Percentiles rank a stretch among this genome's conserved stretches.
Conservation (phyloP, 2,113 vertebrate genomes). For the Callionymus lyra region DNA sequence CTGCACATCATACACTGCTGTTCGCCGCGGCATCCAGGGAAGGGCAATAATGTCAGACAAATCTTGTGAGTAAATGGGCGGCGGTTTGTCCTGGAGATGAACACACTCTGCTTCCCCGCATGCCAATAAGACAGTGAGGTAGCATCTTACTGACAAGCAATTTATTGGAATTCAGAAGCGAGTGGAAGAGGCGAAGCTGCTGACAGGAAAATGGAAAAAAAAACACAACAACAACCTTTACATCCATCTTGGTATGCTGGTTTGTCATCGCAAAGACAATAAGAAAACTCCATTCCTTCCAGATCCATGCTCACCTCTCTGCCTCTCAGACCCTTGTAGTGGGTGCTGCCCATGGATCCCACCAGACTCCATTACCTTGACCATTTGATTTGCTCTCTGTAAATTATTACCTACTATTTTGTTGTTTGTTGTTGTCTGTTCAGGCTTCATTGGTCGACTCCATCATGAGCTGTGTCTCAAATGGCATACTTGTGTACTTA, state of each 20-base stretch:
- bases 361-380: too few relatives aligned
- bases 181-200: slow-evolving; percentile 46
- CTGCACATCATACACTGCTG: slow-evolving; percentile 17
- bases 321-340: too few relatives aligned
- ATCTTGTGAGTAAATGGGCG: slow-evolving; percentile 50
- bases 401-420: too few relatives aligned
- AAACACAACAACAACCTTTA: slow-evolving; percentile 9
- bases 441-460: too few relatives aligned
- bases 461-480: too few relatives aligned
- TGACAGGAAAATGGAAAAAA: slow-evolving; percentile 45
- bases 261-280: slow-evolving; percentile 12
- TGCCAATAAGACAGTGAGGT: slow-evolving; percentile 54
- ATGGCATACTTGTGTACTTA: too few relatives aligned
- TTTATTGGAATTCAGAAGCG: slow-evolving; percentile 61
- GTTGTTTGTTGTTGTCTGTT: too few relatives aligned
- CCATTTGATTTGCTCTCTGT: too few relatives aligned
- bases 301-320: too few relatives aligned
- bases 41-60: slow-evolving; percentile 59
- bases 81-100: slow-evolving; percentile 33
- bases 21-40: slow-evolving; percentile 44
- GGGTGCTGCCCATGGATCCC: too few relatives aligned
- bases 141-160: slow-evolving; percentile 47
- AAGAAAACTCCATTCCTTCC: too few relatives aligned
- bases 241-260: slow-evolving; percentile 59
- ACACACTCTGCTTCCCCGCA: slow-evolving; percentile 33